Evolutionary conservation across 2,888 invertebrate genomes (phyloP), one percentile per base, ranked within the genome.

Genomic region (Lasioglossum marginatum): DNA sequence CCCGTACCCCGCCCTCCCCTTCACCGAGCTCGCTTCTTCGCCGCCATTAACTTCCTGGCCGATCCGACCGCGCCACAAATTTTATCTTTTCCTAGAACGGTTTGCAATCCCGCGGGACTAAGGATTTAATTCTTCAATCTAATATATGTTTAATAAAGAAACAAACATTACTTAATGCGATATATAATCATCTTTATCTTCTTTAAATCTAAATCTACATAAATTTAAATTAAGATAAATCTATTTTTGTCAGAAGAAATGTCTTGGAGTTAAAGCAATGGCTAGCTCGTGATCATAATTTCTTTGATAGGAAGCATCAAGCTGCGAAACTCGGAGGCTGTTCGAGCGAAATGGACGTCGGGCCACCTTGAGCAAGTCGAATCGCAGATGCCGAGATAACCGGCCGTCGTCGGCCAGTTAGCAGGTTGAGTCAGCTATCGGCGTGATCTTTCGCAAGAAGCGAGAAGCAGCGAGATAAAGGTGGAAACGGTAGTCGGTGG

Each of bases 11-110:
- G 34, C n/a, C 68, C 37, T 8, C 8, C 10, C 23, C 68, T 23
- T 23, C 52, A 10, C 23, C 37, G 4, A 12, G 37, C 31, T 77
- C 83, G 83, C 27, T 70, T 76, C 77, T 81, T 84, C 84, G 70
- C 76, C 85, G 85, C 86, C 84, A 81, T 87, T 89, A 87, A 88
- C 89, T 91, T 90, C 90, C 68, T 88, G 78, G 80, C 84, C 82
- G 88, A 90, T 90, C 77, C 73, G 12, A 45, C 40, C 83, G 78
- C 82, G 78, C 83, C 83, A 90, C 90, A 86, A 90, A 88, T 90
- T 89, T 84, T 79, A 83, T 81, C 86, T 81, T 34, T 45, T 57
- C 34, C 76, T 19, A 14, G 43, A 4, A 43, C 12, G 3, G 14
- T 43, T 43, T 43, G 43, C 43, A 12, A 43, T 14, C 43, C 43